Base-by-base conservation (phyloP, 2,113 vertebrate genomes). In the Leiothrix lutea region DNA sequence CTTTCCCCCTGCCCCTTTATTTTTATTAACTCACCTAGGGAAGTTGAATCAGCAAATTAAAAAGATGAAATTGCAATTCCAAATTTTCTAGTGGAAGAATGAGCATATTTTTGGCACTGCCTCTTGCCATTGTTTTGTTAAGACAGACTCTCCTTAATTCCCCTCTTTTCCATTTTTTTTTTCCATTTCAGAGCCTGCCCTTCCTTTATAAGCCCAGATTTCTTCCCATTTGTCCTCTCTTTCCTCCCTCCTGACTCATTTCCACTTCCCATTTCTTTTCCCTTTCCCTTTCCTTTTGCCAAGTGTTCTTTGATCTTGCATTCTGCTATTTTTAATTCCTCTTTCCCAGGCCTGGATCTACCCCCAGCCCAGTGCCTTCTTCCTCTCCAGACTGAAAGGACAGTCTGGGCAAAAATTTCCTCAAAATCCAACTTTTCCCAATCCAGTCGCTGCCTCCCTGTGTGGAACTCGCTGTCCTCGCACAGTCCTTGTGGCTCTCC, bases 211-310 rank as follows among this genome's bases (percentile, higher is more conserved):
- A 94, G 20, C n/a, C 51, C 64, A 86, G 60, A 80, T 85, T 90
- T 94, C 88, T 95, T 78, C 79, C 85, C 85, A 82, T 88, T 88
- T 80, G n/a, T 79, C 33, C 48, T 78, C 56, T 86, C 57, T 86
- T 90, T 78, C 80, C 90, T 96, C 92, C 64, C 93, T 90, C 79
- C 90, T 94, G 90, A 96, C 75, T 95, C 91, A 94, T 70, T 95
- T 95, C 93, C 90, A 93, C 50, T 94, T 95, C 91, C 70, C 80
- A 54, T 91, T 86, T 73, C 90, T 94, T 89, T 82, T 91, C 79
- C 86, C 85, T 82, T 95, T 71, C 89, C 89, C 80, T 66, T 93
- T 96, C 64, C 82, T 78, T 88, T 87, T 23, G 29, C 88, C 40
- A 17, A 88, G 56, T 14, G 11, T 56, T 78, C 56, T 94, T 73